These are phyloP conservation scores for Piaya cayana DNA, from an alignment of 2,113 vertebrate species.

Conservation along the genomic window DNA sequence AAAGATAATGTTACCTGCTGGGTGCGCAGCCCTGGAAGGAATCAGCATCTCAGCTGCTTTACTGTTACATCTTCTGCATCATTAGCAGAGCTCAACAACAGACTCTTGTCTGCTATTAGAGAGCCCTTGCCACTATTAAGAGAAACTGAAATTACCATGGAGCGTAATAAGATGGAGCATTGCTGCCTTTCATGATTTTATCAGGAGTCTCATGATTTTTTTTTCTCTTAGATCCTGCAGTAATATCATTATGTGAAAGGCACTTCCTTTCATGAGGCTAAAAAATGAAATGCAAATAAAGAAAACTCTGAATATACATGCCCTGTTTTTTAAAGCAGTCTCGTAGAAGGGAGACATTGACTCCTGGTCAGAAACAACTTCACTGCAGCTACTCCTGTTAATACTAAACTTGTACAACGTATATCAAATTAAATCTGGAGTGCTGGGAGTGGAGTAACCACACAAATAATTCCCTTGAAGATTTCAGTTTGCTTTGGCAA, in stretches of 20 bases:
- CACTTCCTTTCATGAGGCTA: background rate
- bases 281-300: slow-evolving; percentile 9
- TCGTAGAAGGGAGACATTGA: background rate
- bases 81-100: background rate
- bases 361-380: background rate
- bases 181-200: slow-evolving; percentile 42
- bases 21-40: background rate
- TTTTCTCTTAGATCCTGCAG: background rate
- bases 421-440: background rate
- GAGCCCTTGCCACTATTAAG: slow-evolving; percentile 16
- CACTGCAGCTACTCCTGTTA: background rate
- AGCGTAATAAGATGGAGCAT: slow-evolving; percentile 7
- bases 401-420: background rate
- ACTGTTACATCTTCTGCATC: background rate
- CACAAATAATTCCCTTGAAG: background rate
- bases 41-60: background rate
- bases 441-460: background rate
- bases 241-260: background rate
- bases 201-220: background rate
- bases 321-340: background rate
- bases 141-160: slow-evolving; percentile 3
- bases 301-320: background rate
- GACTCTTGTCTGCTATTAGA: background rate
- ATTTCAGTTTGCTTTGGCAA: slow-evolving; percentile 4
- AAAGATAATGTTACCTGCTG: background rate